These are phyloP conservation scores for Entosphenus tridentatus DNA, from an alignment of 2,113 vertebrate genomes.

Conservation along the genomic window DNA sequence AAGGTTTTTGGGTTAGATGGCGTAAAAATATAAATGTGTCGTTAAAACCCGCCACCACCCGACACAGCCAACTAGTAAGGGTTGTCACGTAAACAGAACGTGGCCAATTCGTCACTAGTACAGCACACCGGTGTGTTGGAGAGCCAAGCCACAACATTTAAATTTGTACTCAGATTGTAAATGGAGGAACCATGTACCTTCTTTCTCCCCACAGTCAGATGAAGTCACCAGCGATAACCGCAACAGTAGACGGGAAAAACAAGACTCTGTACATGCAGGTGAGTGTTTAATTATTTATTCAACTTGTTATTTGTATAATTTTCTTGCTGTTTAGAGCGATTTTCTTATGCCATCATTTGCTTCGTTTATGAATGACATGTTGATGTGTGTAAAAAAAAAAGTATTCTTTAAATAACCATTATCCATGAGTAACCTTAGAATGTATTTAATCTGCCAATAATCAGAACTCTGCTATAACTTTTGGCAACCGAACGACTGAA, in stretches of 20 bases:
- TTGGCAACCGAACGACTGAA: not conserved
- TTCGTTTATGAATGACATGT: not conserved
- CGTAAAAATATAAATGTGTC: not conserved
- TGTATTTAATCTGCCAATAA: not conserved
- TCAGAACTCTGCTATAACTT: not conserved
- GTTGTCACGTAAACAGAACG: not conserved
- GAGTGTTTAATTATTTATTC: constrained; percentile 12
- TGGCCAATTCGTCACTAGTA: no score
- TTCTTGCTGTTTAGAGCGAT: not conserved
- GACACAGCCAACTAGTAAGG: not conserved
- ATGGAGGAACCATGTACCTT: not conserved
- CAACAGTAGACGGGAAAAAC: constrained; percentile 76
- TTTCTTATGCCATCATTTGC: not conserved
- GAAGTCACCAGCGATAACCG: constrained; percentile 77
- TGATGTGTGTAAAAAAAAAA: not conserved
- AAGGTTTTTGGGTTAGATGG: no score
- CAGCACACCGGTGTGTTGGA: no score
- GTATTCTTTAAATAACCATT: not conserved
- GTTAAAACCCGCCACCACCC: not conserved
- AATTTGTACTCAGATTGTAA: not conserved
- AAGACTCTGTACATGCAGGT: constrained; percentile 95
- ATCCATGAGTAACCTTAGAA: not conserved
- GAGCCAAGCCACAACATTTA: no score
- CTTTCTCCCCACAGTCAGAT: constrained; percentile 39
- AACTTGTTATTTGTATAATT: not conserved